Conservation (phyloP, 2,113 vertebrate species). For the Sula dactylatra region DNA sequence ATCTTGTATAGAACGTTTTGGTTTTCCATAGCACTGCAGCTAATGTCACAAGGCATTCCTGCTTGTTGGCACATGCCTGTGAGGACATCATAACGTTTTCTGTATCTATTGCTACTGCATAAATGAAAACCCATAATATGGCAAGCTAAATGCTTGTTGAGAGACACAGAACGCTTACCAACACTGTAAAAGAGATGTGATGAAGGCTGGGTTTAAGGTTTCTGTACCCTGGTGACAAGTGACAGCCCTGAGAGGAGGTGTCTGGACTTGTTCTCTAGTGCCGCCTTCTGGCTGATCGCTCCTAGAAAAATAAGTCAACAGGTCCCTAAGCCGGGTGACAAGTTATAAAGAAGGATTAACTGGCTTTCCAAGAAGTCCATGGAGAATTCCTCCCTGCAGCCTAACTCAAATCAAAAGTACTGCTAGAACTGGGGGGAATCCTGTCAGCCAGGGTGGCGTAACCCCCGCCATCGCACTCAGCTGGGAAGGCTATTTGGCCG, state of each 20-base stretch:
- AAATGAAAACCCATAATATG: not conserved
- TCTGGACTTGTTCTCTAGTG: not conserved
- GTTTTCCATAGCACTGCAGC: not conserved
- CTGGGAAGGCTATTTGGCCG: too few species aligned
- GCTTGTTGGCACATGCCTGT: not conserved
- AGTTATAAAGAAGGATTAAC: not conserved
- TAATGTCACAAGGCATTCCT: not conserved
- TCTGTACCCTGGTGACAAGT: not conserved
- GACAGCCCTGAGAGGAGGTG: not conserved
- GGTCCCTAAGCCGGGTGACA: not conserved
- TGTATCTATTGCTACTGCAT: not conserved
- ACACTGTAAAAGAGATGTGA: not conserved
- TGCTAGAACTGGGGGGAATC: not conserved
- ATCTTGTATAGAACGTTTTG: not conserved
- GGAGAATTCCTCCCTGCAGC: not conserved
- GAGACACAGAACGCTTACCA: not conserved
- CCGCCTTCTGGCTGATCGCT: not conserved
- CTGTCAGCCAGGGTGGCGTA: too few species aligned
- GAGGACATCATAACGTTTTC: not conserved
- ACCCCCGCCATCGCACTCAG: accelerated
- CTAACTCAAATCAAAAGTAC: not conserved
- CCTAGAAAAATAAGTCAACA: not conserved
- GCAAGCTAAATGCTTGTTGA: not conserved
- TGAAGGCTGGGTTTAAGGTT: not conserved
- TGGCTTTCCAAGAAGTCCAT: not conserved